Base-by-base conservation (phyloP, 2,113 vertebrate genomes). In the Psammodynastes pulverulentus region DNA sequence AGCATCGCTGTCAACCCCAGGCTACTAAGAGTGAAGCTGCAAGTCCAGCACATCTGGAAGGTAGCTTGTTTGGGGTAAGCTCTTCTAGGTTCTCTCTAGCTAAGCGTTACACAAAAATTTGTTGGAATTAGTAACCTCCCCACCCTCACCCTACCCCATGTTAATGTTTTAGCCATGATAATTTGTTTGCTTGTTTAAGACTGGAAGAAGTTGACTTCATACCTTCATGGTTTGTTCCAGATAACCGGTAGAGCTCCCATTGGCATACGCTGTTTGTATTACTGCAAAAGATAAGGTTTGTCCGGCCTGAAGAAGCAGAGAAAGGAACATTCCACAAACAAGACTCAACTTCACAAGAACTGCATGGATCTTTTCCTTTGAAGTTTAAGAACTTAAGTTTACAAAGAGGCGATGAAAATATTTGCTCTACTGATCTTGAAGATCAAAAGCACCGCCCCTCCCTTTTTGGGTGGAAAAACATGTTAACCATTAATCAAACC, bases 251-350 rank as follows among this genome's bases (percentile, higher is more conserved):
- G 99, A 99, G 93, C 98, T 99, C 4, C 99, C 98, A 23, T 99
- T 99, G 93, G 99, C 98, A 51, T 99, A 99, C 0, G 99, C 99
- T 2, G 99, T 99, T 96, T 99, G 99, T 54, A 99, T 97, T 93
- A 99, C 99, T 15, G 98, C 99, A 62, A 99, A 97, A 94, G 97
- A 96, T 86, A 99, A 93, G 54, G 97, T 93, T 90, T 99, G 95
- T 85, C 97, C 98, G 92, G 98, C 97, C 99, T 99, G 93, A 79
- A 93, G 53, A 91, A 94, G 95, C 17, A 90, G 95, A 92, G 94
- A 92, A 95, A 1, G 1, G 86, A 87, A 51, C 23, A 9, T n/a
- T 54, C 92, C 90, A 49, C n/a, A 94, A 43, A 54, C 39, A n/a
- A 87, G 9, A 4, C 0, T 46, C 19, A 90, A 85, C 43, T 84